Percentiles rank a stretch among this genome's conserved stretches.
phyloP scores from a whole-genome alignment of 2,113 vertebrate species.

The Hypomesus transpacificus region DNA sequence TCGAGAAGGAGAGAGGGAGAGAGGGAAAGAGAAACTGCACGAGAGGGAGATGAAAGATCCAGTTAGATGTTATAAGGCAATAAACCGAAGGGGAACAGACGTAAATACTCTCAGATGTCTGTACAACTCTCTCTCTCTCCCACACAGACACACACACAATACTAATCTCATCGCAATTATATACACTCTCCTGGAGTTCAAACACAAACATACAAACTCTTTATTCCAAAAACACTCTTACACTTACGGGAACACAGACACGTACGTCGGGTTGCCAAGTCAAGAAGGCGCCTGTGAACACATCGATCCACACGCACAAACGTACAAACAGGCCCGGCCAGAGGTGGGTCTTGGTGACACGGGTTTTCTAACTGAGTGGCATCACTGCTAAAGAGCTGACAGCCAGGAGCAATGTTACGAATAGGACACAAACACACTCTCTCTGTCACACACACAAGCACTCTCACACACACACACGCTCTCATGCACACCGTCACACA shows the following conservation, averaged over 20 bases:
- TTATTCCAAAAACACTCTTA: too few species aligned
- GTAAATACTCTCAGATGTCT: background rate
- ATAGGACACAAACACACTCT: slow-evolving; percentile 16
- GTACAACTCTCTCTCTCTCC: background rate
- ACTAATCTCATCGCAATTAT: background rate
- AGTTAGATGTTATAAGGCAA: too few species aligned
- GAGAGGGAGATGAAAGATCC: too few species aligned
- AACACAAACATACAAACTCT: too few species aligned
- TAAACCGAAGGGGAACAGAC: too few species aligned
- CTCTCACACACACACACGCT: background rate
- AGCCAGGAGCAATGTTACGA: slow-evolving; percentile 18
- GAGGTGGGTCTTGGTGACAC: slow-evolving; percentile 32
- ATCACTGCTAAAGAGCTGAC: slow-evolving; percentile 31
- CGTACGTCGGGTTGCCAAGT: background rate
- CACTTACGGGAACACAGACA: background rate
- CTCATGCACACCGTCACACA: background rate
- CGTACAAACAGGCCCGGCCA: slow-evolving; percentile 3
- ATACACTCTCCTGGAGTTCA: background rate
- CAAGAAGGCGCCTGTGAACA: background rate
- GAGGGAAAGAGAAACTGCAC: background rate
- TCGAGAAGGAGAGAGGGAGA: background rate
- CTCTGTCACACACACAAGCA: background rate
- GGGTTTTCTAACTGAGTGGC: slow-evolving; percentile 34
- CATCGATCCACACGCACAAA: slow-evolving; percentile 9
- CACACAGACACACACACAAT: slow-evolving; percentile 9